phyloP scores from a whole-genome alignment of 2,888 invertebrate species.

The Stenotaenia linearis region DNA sequence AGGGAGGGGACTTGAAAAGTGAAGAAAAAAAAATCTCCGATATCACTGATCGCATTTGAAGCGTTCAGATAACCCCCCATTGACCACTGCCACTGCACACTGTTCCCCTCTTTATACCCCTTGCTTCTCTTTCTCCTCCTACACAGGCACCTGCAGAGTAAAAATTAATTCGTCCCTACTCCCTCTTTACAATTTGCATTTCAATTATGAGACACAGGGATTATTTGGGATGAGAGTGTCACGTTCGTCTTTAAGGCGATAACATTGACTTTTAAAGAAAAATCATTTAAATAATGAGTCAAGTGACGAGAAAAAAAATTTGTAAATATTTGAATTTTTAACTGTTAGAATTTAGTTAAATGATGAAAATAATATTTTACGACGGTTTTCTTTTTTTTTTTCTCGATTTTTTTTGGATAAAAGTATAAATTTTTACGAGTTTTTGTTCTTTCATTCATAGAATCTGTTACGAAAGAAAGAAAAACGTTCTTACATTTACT shows the following conservation, averaged over 20 bases:
- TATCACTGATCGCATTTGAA: constrained; percentile 26
- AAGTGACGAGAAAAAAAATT: not conserved
- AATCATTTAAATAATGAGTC: not conserved
- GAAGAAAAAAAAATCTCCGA: constrained; percentile 16
- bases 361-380: not conserved
- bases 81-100: constrained; percentile 23
- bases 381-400: not conserved
- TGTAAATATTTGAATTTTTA: not conserved
- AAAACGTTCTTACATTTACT: not conserved
- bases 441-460: not conserved
- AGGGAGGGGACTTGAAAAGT: not conserved
- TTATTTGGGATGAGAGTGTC: constrained; percentile 18
- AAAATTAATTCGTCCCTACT: not conserved
- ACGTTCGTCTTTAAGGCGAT: constrained; percentile 3
- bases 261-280: not conserved
- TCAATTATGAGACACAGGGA: constrained; percentile 7
- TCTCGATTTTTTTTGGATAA: not conserved
- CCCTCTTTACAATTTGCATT: constrained; percentile 21
- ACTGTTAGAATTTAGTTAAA: not conserved
- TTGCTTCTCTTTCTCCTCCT: not conserved
- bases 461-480: constrained; percentile 10
- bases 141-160: constrained; percentile 18
- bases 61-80: constrained; percentile 26
- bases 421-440: not conserved
- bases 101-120: not conserved